A percentile compares a stretch with the other conserved stretches of the same genome.
phyloP scores from a whole-genome alignment of 2,888 invertebrate genomes.

The Gonocerus acuteangulatus region DNA sequence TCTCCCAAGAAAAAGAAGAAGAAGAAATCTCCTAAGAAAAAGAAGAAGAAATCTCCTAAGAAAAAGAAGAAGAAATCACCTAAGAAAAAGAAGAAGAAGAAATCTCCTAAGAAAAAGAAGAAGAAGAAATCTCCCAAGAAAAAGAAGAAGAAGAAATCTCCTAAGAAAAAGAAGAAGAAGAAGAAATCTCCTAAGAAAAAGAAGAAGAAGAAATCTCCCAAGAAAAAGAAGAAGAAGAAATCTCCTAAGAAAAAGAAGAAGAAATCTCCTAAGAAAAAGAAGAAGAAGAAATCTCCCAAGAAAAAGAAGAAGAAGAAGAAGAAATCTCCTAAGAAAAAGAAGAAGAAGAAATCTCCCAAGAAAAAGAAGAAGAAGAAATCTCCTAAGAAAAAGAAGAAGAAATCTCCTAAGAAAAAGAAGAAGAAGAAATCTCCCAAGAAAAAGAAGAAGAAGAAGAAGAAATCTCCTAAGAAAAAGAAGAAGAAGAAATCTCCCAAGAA shows the following conservation, averaged over 20 bases:
- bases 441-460: not conserved
- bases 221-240: not conserved
- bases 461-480: not conserved
- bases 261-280: not conserved
- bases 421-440: not conserved
- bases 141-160: not conserved
- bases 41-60: too few relatives aligned
- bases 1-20: not conserved
- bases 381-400: not conserved
- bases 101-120: not conserved
- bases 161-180: not conserved
- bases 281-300: not conserved
- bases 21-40: not conserved
- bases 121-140: not conserved
- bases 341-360: not conserved
- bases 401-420: not conserved
- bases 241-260: not conserved
- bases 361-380: not conserved
- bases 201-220: not conserved
- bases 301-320: not conserved
- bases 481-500: not conserved
- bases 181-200: not conserved
- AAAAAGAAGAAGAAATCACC: not conserved
- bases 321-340: not conserved
- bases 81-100: not conserved